Evolutionary conservation across 1,140 invertebrate species (phyloP).

Genomic region (Atta texana): DNA sequence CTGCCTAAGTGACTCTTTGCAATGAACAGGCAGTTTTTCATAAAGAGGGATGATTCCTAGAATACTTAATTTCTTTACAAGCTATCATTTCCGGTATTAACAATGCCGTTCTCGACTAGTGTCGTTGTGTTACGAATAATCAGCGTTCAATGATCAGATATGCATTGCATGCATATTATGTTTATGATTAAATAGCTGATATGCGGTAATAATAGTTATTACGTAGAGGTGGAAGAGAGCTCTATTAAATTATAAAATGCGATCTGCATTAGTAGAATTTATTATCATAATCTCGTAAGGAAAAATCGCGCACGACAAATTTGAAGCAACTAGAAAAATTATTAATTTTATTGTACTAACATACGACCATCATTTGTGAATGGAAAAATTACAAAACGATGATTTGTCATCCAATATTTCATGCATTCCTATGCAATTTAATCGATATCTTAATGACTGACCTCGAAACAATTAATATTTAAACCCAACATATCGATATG

Average conservation of each 20-base stretch:
- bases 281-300: neutral
- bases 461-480: conserved; percentile 28
- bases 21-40: conserved; percentile 26
- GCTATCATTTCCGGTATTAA: conserved; percentile 16
- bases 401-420: neutral
- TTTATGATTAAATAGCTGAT: conserved; percentile 17
- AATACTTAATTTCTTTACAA: conserved; percentile 34
- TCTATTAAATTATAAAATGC: conserved; percentile 14
- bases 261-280: conserved; percentile 18
- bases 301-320: neutral
- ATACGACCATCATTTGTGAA: neutral
- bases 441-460: conserved; percentile 33
- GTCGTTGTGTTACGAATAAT: neutral
- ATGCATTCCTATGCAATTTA: conserved; percentile 22
- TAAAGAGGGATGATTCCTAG: conserved; percentile 18
- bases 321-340: neutral
- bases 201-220: neutral
- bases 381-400: neutral
- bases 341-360: conserved; percentile 1
- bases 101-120: neutral
- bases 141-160: neutral
- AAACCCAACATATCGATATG: conserved; percentile 25
- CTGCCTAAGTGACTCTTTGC: conserved; percentile 61
- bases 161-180: neutral
- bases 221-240: neutral